Evolutionary conservation across 2,888 invertebrate species (phyloP), one percentile per base, ranked within the genome.

Genomic region (Helleia helle): DNA sequence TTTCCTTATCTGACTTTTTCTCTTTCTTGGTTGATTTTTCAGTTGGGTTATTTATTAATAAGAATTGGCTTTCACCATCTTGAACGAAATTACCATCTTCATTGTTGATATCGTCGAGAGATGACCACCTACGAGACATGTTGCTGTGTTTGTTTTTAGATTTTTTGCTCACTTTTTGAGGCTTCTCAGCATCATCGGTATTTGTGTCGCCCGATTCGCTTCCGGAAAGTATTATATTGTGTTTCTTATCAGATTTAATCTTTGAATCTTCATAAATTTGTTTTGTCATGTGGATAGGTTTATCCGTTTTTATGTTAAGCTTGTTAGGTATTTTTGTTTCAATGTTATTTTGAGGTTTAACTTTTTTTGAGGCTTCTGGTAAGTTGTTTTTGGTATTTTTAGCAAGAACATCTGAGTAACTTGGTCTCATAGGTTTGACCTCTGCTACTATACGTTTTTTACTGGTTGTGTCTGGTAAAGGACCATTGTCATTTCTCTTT

Each of bases 381-480:
- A 62, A 71, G 15, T 69, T 87, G 54, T 85, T 88, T 48, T 86
- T 87, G 24, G 80, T 74, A 47, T 85, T 85, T 71, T 94, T 94
- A 18, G 93, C 90, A 28, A 94, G 65, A 4, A 94, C 93, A 76
- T 93, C 94, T 0, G 94, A 94, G 65, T 94, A 94, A 8, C 92
- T 91, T 37, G 94, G 93, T 40, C 94, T 87, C 93, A 94, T 94
- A 0, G 94, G 94, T 58, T 93, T 93, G 0, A 94, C 94, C 75
- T 94, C 94, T 25, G 93, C 94, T 0, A 94, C 90, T 66, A 93
- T 93, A 38, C 93, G 87, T 42, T 91, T 91, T 54, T 89, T 89
- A 44, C 71, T 84, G 49, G 83, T 86, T 15, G 86, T 87, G 42
- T 87, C 86, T 53, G 87, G 87, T 37, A 84, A 52, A 13, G 81